Evolutionary conservation across 2,888 invertebrate species (phyloP), one percentile per base, ranked within the genome.

Genomic region (Frankliniella fusca): DNA sequence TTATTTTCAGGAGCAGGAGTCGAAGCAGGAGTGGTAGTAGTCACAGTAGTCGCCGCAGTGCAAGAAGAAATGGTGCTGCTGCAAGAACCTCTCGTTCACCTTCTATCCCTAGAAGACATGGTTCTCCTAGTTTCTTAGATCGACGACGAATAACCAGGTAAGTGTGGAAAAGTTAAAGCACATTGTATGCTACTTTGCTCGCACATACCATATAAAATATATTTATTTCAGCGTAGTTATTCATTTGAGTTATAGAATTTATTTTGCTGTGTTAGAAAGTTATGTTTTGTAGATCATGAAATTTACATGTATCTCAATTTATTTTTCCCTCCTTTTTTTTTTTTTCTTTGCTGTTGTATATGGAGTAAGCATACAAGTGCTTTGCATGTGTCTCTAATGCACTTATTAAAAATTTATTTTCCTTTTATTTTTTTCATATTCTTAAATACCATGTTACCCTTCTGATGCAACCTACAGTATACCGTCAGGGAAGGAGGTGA

Each of bases 91-190:
- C 93, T 83, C 91, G 94, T 84, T 95, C 95, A 83, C 94, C 94
- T n/a, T 97, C 97, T 83, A 97, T 97, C 88, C 96, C 97, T 81
- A 91, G 97, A 83, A 92, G 97, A 84, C 94, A 95, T 85, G 97
- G 97, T 80, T 97, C 97, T 83, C 98, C 98, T 28, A 96, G 96
- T 88, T 97, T 97, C 89, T 90, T 97, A 84, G 97, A 97, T 89
- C 91, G 97, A 86, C 92, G 98, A 83, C 92, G 98, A 85, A 98
- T 98, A 87, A 98, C 98, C 86, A 98, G 97, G 97, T 98, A 93
- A 89, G 84, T 38, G 38, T 38, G 38, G 5, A 38, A 38, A 38
- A 38, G 38, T 38, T 38, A 5, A 38, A 38, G 38, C 38, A 38
- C 38, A 81, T 49, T 82, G 80, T 81, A 80, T 70, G 79, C 49